Base-by-base conservation (phyloP, 2,797 vertebrate genomes). In the Molossus alvarezi region DNA sequence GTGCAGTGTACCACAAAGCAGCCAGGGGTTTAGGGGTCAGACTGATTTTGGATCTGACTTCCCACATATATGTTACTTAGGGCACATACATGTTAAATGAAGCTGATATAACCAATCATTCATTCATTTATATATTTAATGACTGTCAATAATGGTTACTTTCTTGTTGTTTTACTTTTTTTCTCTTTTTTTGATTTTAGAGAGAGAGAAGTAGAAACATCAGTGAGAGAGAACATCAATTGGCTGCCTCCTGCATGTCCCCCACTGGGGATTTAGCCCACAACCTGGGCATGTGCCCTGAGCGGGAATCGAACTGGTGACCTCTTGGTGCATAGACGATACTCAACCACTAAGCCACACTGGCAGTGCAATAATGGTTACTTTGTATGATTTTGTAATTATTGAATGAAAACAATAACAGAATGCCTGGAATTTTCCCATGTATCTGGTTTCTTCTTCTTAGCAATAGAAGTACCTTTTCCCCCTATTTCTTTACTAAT, bases 41-140 rank as follows among this genome's bases (percentile, higher is more conserved):
- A 60, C 18, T 53, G n/a, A 25, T 13, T 25, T 25, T 71, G 64
- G 48, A 48, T 81, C 69, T 73, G 53, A 57, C 75, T 96, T 96
- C 76, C 83, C n/a, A 91, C 45, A 13, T 53, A 64, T 41, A 9
- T 11, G 25, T 79, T 64, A 85, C 55, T 75, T 37, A 33, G 11
- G 7, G 6, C 27, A 73, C 55, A 9, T 67, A 53, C 88, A 41
- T 65, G n/a, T 96, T 93, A 73, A 77, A 15, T 60, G 45, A 93
- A 41, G 23, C 80, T 29, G 37, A 48, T 88, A 0, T 18, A 41
- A 71, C 82, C 29, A 77, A 6, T 67, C 10, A 20, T 64, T 90
- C 41, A 23, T 91, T 77, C 57, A 25, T 93, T 76, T 80, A 73
- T 83, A 73, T 91, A 23, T 69, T 85, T 86, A 85, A 83, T 55